Evolutionary conservation across 2,888 invertebrate genomes (phyloP).

Genomic region (Ochropleura plecta): DNA sequence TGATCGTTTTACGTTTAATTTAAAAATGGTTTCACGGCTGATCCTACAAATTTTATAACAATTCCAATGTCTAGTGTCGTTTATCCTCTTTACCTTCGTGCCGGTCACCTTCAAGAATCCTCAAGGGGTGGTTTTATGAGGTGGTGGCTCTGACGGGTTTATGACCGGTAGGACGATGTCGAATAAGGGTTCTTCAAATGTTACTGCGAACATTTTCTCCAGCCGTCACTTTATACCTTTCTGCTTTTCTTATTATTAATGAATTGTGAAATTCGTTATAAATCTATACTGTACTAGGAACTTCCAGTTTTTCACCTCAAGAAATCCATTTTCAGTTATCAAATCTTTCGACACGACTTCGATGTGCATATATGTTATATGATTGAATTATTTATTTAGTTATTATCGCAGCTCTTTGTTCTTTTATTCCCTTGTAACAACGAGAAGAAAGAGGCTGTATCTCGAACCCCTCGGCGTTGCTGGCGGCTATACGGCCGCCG

Average conservation of each 20-base stretch:
- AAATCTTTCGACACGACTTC: slow-evolving; percentile 77
- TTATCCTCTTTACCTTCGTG: slow-evolving; percentile 72
- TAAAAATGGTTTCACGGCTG: slow-evolving; percentile 53
- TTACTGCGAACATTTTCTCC: slow-evolving; percentile 75
- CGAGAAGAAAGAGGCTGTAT: slow-evolving; percentile 69
- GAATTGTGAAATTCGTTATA: slow-evolving; percentile 61
- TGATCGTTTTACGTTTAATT: slow-evolving; percentile 62
- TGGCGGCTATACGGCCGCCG: slow-evolving; percentile 66
- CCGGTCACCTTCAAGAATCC: slow-evolving; percentile 73
- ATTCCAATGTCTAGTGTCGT: slow-evolving; percentile 51
- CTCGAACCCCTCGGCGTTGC: slow-evolving; percentile 62
- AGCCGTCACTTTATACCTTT: slow-evolving; percentile 73
- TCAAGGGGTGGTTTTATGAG: slow-evolving; percentile 82
- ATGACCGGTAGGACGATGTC: slow-evolving; percentile 78
- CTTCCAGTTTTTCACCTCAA: slow-evolving; percentile 65
- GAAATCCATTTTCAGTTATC: slow-evolving; percentile 74
- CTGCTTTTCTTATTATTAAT: slow-evolving; percentile 69
- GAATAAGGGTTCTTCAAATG: slow-evolving; percentile 79
- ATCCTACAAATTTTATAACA: slow-evolving; percentile 59
- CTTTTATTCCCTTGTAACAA: slow-evolving; percentile 71
- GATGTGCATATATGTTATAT: slow-evolving; percentile 76
- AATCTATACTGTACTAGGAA: slow-evolving; percentile 63
- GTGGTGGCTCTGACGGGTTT: slow-evolving; percentile 83
- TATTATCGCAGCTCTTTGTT: slow-evolving; percentile 78
- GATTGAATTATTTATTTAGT: slow-evolving; percentile 85